phyloP scores from a whole-genome alignment of 1,140 invertebrate genomes.

The Aphis craccivora region DNA sequence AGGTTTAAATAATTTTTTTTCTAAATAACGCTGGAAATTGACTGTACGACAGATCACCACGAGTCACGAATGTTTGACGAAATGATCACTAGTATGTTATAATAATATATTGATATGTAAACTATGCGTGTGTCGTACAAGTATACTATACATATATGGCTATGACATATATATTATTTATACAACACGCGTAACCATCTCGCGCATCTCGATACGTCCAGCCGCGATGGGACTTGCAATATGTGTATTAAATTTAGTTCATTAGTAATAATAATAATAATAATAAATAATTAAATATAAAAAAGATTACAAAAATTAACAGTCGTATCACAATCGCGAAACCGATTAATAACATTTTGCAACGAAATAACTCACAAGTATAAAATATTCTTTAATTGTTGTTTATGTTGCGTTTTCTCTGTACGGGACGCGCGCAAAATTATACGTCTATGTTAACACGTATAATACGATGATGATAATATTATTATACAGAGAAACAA shows the following conservation, averaged over 20 bases:
- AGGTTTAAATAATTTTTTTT: not conserved
- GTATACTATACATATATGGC: not conserved
- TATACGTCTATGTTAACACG: not conserved
- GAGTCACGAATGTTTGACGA: no score
- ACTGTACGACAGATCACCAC: not conserved
- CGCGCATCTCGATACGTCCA: not conserved
- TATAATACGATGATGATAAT: not conserved
- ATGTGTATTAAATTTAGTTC: not conserved
- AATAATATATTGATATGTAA: not conserved
- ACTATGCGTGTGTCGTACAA: not conserved
- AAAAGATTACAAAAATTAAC: not conserved
- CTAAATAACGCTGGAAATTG: not conserved
- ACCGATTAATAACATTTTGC: not conserved
- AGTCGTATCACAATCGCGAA: not conserved
- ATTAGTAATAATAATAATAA: not conserved
- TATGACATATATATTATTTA: no score
- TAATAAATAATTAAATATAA: not conserved
- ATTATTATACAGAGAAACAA: conserved; percentile 12
- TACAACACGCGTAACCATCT: not conserved
- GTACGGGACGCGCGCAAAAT: not conserved
- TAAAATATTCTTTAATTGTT: not conserved
- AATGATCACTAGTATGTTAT: not conserved
- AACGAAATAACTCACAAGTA: not conserved
- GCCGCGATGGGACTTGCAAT: not conserved
- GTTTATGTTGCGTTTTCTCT: not conserved